These are phyloP conservation scores for Cantharis lateralis DNA, from an alignment of 2,888 invertebrate genomes.

Conservation along the genomic window DNA sequence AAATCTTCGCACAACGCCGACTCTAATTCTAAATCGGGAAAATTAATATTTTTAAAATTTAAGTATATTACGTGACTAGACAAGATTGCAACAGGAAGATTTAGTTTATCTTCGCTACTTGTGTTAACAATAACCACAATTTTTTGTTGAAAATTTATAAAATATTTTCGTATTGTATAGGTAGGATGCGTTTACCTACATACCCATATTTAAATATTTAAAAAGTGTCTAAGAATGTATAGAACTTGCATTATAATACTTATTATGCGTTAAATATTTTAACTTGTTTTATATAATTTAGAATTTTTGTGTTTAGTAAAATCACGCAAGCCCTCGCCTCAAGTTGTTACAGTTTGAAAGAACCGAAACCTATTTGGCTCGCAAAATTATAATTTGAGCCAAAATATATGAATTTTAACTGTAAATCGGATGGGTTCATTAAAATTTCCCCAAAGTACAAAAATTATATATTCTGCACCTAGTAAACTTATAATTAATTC, in stretches of 20 bases:
- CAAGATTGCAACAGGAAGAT: conserved; percentile 4
- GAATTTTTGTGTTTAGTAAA: conserved; percentile 10
- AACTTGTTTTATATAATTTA: background rate
- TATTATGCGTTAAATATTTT: background rate
- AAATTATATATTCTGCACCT: background rate
- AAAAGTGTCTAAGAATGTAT: background rate
- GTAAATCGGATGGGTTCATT: background rate
- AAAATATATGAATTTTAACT: background rate
- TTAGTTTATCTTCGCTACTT: background rate
- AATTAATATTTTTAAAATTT: conserved; percentile 44
- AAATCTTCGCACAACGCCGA: conserved; percentile 38
- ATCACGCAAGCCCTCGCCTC: conserved; percentile 23
- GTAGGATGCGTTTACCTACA: background rate
- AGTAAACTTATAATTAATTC: background rate
- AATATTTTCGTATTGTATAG: background rate
- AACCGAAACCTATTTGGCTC: conserved; percentile 11
- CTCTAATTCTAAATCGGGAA: conserved; percentile 31
- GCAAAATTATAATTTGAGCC: background rate
- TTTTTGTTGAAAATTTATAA: background rate
- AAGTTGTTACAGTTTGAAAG: conserved; percentile 10
- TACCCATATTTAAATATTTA: background rate
- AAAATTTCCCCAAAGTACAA: background rate
- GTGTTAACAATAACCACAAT: background rate
- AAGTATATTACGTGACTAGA: conserved; percentile 35
- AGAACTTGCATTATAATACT: background rate